phyloP scores from a whole-genome alignment of 2,888 invertebrate genomes.

The Spilarctia lutea region DNA sequence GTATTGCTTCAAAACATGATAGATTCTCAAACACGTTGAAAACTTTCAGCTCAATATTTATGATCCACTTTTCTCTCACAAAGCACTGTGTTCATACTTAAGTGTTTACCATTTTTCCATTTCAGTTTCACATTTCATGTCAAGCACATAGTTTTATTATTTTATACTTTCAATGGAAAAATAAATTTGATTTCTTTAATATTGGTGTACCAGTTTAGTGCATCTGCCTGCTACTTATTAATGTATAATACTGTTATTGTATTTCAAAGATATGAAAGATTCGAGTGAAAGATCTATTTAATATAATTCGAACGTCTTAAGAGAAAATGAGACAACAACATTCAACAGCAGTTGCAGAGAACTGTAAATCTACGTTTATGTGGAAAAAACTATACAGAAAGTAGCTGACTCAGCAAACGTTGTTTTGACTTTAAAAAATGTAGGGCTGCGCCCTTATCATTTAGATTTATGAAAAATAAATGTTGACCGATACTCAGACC shows the following conservation, averaged over 20 bases:
- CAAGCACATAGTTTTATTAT: constrained; percentile 12
- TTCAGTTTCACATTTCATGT: constrained; percentile 44
- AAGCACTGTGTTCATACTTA: constrained; percentile 52
- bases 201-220: background rate
- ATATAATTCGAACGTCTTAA: no score
- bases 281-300: no score
- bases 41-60: constrained; percentile 62
- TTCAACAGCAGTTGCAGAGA: no score
- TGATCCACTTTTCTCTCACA: constrained; percentile 55
- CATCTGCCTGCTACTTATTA: background rate
- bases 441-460: no score
- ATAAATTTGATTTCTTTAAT: constrained; percentile 23
- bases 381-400: no score
- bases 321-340: no score
- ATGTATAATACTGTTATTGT: background rate
- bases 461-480: no score
- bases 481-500: no score
- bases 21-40: constrained; percentile 48
- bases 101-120: constrained; percentile 50
- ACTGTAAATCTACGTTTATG: no score
- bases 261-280: background rate
- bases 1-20: constrained; percentile 32
- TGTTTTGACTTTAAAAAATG: no score
- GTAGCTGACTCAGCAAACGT: no score
- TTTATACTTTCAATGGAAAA: constrained; percentile 14